Percentiles rank a stretch among this genome's conserved stretches.
Evolutionary conservation across 2,113 vertebrate genomes (phyloP).

Genomic region (Opisthocomus hoazin): DNA sequence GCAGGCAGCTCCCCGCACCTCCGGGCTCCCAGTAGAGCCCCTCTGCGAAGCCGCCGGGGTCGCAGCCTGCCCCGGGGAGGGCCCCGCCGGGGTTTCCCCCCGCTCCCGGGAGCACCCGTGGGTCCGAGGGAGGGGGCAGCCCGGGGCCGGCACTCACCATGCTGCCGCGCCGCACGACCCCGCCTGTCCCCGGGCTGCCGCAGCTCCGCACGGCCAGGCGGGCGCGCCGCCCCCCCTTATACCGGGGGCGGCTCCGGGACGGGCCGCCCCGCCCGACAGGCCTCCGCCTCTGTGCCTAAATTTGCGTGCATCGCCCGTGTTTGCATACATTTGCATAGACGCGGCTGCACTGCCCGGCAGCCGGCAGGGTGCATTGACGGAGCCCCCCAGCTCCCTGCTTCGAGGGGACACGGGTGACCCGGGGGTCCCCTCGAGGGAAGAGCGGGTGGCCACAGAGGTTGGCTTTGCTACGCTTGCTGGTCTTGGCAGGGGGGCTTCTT

Average conservation of each 20-base stretch:
- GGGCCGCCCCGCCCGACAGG: neutral
- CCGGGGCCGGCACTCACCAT: constrained; percentile 45
- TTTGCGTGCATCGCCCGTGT: neutral
- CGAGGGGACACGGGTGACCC: neutral
- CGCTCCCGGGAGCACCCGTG: neutral
- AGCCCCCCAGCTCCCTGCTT: neutral
- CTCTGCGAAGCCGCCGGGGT: neutral
- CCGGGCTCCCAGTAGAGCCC: neutral
- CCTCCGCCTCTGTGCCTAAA: neutral
- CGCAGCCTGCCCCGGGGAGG: neutral
- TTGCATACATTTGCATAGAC: neutral
- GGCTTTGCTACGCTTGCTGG: accelerated
- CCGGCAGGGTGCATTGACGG: neutral
- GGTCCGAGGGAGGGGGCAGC: neutral
- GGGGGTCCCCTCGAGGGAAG: neutral
- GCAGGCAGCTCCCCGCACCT: constrained; percentile 44
- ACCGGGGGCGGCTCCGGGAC: constrained; percentile 11
- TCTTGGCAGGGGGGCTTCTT: neutral
- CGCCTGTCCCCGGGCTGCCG: neutral
- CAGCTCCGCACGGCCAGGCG: neutral
- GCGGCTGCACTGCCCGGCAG: neutral
- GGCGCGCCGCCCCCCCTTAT: neutral
- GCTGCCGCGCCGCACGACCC: neutral
- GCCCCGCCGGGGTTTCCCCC: too few relatives aligned
- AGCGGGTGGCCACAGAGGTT: accelerated